phyloP scores from a whole-genome alignment of 53 echinoderm and acorn worm species.

The Antedon mediterranea region DNA sequence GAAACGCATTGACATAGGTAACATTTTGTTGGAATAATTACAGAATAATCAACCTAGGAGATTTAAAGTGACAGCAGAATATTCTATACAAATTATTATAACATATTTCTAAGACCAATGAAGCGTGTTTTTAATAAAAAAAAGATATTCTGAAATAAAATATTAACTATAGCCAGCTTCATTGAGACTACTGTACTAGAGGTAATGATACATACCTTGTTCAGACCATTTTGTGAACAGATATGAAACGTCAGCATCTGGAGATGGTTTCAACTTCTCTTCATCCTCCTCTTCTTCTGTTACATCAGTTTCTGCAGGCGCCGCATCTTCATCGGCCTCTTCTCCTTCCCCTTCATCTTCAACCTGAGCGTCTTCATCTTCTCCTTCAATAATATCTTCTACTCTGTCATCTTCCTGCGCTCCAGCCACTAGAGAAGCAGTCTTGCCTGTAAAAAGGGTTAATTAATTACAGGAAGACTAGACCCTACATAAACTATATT shows the following conservation, averaged over 20 bases:
- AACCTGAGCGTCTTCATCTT: conserved; percentile 25
- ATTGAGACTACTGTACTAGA: too few relatives aligned
- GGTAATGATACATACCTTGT: conserved; percentile 29
- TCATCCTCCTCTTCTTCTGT: conserved; percentile 72
- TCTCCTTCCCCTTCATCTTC: conserved; percentile 43
- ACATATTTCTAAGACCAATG: too few relatives aligned
- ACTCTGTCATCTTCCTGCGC: conserved; percentile 27
- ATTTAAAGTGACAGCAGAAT: too few relatives aligned
- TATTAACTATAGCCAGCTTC: neutral
- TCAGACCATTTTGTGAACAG: conserved; percentile 89
- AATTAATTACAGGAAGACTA: too few relatives aligned
- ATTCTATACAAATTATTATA: too few relatives aligned
- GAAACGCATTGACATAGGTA: too few relatives aligned
- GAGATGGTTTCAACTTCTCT: conserved; percentile 62
- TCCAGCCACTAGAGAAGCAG: conserved; percentile 14
- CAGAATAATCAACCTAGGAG: too few relatives aligned
- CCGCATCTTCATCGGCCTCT: conserved; percentile 7
- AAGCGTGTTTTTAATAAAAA: too few relatives aligned
- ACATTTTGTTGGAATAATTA: too few relatives aligned
- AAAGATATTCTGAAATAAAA: neutral
- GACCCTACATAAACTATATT: too few relatives aligned
- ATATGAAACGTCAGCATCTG: conserved; percentile 81
- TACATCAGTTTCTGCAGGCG: conserved; percentile 38
- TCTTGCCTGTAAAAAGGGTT: neutral
- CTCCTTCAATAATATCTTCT: conserved; percentile 75